Conservation (phyloP, 92 coral and sea anemone species). For the Umimayanthus chanpuru region DNA sequence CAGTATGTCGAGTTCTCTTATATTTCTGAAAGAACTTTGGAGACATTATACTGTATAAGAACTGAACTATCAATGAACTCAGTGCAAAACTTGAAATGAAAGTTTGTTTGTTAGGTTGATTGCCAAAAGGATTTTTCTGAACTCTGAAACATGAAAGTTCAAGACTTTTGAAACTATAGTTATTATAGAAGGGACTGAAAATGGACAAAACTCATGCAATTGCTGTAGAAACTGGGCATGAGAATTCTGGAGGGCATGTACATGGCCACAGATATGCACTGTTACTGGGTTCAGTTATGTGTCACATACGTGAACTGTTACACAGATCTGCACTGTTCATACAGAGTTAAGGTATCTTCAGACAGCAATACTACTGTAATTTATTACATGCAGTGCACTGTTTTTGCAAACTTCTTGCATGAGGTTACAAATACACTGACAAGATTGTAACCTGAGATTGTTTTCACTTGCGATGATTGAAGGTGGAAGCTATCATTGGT, state of each 20-base stretch:
- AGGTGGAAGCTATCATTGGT: not conserved
- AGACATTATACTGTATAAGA: conserved; percentile 22
- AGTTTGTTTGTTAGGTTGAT: not conserved
- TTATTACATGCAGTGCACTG: no score
- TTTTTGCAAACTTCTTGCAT: not conserved
- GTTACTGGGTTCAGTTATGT: not conserved
- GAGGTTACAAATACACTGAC: not conserved
- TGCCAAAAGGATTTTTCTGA: not conserved
- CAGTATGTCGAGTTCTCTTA: conserved; percentile 2
- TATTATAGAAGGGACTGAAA: not conserved
- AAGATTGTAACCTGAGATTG: not conserved
- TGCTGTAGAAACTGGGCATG: not conserved
- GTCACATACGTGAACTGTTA: not conserved
- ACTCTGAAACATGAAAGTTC: not conserved
- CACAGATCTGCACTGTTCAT: not conserved
- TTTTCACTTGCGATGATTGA: not conserved
- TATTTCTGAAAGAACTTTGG: conserved; percentile 9
- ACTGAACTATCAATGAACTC: conserved; percentile 27
- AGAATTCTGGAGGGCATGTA: not conserved
- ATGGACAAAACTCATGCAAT: not conserved
- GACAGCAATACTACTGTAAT: not conserved
- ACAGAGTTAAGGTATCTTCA: not conserved
- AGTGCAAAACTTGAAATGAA: not conserved
- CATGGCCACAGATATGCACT: not conserved
- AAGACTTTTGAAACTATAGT: not conserved